These are phyloP conservation scores for Agriopis aurantiaria DNA, from an alignment of 2,888 invertebrate genomes.

Conservation along the genomic window DNA sequence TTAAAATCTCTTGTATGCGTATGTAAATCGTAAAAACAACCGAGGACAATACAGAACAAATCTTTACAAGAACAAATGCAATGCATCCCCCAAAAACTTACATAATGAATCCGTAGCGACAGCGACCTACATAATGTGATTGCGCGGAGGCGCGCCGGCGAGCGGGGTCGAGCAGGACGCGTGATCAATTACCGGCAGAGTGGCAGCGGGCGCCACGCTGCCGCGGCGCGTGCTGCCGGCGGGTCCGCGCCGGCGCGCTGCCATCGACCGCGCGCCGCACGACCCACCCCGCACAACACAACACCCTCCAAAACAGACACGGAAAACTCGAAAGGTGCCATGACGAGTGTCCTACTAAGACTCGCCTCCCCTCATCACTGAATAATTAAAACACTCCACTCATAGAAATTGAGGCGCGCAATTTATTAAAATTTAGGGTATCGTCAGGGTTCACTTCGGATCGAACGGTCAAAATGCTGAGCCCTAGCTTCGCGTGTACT, in stretches of 20 bases:
- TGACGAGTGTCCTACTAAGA: conserved; percentile 10
- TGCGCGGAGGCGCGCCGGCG: conserved; percentile 13
- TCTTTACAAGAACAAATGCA: conserved; percentile 66
- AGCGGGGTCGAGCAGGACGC: conserved; percentile 27
- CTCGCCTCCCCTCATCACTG: conserved; percentile 23
- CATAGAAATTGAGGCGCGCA: conserved; percentile 4
- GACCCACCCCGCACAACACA: conserved; percentile 65
- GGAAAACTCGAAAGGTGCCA: conserved; percentile 35
- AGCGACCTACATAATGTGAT: conserved; percentile 34
- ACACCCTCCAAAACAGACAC: conserved; percentile 46
- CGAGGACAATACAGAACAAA: neutral
- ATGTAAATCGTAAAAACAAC: neutral
- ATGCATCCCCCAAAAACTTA: conserved; percentile 26
- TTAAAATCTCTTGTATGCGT: neutral
- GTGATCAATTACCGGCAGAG: conserved; percentile 42
- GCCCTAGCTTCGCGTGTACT: conserved; percentile 52
- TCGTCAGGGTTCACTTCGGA: neutral
- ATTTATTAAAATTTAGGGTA: neutral
- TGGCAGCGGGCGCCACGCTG: conserved; percentile 30
- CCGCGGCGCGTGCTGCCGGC: conserved; percentile 63
- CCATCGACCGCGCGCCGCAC: conserved; percentile 83
- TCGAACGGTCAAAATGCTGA: conserved; percentile 19
- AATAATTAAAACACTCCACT: neutral
- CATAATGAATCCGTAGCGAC: conserved; percentile 22
- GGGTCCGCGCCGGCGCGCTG: conserved; percentile 68